Evolutionary conservation across 1,140 invertebrate genomes (phyloP).

Genomic region (Dolichoris vasculosae): DNA sequence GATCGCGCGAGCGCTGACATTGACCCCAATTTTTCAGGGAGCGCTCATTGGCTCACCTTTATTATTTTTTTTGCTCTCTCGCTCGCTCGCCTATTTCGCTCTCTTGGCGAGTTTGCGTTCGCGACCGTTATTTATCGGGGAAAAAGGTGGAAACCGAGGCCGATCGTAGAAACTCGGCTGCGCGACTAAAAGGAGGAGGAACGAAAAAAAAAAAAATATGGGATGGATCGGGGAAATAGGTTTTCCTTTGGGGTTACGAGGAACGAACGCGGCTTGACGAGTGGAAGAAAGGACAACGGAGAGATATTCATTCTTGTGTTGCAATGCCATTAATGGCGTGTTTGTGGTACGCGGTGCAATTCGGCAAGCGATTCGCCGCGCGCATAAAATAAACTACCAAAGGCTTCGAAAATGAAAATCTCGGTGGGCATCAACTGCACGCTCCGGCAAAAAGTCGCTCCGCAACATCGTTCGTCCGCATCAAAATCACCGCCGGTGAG

Average conservation of each 20-base stretch:
- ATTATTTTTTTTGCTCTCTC: background rate
- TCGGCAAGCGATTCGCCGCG: background rate
- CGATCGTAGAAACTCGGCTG: background rate
- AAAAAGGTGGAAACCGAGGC: background rate
- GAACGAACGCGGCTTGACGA: too few relatives aligned
- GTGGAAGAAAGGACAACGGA: background rate
- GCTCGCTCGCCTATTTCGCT: background rate
- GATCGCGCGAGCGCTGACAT: slow-evolving; percentile 57
- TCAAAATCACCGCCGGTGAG: slow-evolving; percentile 43
- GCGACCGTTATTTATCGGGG: slow-evolving; percentile 24
- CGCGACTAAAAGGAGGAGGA: too few relatives aligned
- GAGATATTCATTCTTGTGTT: too few relatives aligned
- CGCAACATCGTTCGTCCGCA: slow-evolving; percentile 25
- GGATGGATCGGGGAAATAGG: too few relatives aligned
- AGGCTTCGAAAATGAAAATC: slow-evolving; percentile 31
- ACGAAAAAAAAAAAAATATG: too few relatives aligned
- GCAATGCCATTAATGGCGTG: background rate
- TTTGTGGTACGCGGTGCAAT: background rate
- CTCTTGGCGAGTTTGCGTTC: background rate
- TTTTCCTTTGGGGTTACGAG: too few relatives aligned
- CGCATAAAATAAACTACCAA: background rate
- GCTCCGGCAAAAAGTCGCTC: background rate
- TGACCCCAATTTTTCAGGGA: slow-evolving; percentile 61
- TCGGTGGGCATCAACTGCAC: background rate
- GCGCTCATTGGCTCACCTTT: background rate